Evolutionary conservation across 2,888 invertebrate species (phyloP).

Genomic region (Diploptera punctata): DNA sequence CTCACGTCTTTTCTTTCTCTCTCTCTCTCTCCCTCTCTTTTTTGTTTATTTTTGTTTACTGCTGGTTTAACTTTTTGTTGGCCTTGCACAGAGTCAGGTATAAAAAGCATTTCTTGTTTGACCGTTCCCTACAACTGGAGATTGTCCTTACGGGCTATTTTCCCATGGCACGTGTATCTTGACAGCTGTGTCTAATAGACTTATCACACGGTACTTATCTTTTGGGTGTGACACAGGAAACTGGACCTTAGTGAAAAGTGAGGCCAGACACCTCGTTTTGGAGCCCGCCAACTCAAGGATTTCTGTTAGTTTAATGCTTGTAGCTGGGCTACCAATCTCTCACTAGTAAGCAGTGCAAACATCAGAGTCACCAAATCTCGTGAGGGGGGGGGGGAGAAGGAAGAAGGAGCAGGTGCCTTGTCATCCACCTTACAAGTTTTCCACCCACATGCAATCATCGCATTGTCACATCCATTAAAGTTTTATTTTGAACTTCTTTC

Average conservation of each 20-base stretch:
- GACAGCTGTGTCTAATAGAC: constrained; percentile 30
- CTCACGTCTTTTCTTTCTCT: neutral
- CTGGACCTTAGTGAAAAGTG: constrained; percentile 16
- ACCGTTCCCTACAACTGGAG: constrained; percentile 9
- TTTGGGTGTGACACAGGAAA: neutral
- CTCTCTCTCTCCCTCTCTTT: neutral
- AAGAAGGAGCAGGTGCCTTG: no score
- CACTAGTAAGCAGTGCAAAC: neutral
- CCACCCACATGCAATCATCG: no score
- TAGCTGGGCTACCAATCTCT: neutral
- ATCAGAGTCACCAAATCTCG: no score
- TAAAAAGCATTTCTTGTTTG: constrained; percentile 31
- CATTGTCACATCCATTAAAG: no score
- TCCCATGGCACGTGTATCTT: constrained; percentile 24
- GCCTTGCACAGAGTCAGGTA: constrained; percentile 26
- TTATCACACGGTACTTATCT: constrained; percentile 31
- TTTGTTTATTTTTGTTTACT: constrained; percentile 21
- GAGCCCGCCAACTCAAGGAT: neutral
- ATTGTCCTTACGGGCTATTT: constrained; percentile 33
- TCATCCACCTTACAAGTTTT: no score
- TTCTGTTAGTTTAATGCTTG: neutral
- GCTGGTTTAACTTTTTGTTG: constrained; percentile 25
- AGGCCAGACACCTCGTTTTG: constrained; percentile 29
- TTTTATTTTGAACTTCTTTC: no score
- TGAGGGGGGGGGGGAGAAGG: neutral